Conservation (phyloP, 1,140 invertebrate species). For the Ditylenchus dipsaci region DNA sequence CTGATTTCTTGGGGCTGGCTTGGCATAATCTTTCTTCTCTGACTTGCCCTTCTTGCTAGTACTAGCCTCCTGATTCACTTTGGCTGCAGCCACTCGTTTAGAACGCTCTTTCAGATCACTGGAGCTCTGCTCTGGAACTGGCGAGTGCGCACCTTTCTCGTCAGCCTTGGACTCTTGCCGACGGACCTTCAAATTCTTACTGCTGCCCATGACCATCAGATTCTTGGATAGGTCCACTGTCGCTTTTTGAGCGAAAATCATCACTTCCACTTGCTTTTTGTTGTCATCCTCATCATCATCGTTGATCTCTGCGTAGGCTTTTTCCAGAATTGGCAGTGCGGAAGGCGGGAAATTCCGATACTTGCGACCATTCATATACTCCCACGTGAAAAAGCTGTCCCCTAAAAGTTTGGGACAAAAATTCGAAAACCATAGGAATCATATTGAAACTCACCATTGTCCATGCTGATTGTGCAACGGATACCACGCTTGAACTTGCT, state of each 20-base stretch:
- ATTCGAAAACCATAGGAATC: background rate
- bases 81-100: background rate
- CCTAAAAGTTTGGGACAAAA: background rate
- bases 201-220: background rate
- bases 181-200: background rate
- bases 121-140: background rate
- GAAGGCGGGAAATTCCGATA: background rate
- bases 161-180: constrained; percentile 1
- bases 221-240: background rate
- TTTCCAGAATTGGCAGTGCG: background rate
- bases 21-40: no score
- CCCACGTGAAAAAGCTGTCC: background rate
- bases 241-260: background rate
- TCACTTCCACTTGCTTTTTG: background rate
- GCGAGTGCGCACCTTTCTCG: background rate
- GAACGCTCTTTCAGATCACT: background rate
- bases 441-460: background rate
- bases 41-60: no score
- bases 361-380: background rate
- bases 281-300: background rate
- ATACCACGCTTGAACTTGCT: background rate
- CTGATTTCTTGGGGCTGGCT: no score
- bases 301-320: background rate
- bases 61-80: background rate
- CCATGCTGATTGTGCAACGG: constrained; percentile 4